Percentiles rank a stretch among this genome's conserved stretches.
These are phyloP conservation scores for Leptonema lineaticorne DNA, from an alignment of 1,140 invertebrate genomes.

Conservation along the genomic window DNA sequence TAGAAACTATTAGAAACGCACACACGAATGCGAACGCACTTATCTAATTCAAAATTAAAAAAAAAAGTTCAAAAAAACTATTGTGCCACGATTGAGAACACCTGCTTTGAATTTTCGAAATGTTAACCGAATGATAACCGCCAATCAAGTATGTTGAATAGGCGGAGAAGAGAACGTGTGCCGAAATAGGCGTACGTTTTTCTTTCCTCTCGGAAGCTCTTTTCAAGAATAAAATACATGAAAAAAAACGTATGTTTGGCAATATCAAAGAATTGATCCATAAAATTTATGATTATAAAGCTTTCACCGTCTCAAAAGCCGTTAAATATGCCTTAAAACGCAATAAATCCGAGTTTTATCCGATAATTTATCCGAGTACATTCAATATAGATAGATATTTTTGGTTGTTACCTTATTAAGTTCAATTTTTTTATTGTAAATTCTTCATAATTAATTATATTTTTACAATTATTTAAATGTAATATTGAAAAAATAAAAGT, in stretches of 20 bases:
- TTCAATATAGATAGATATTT: too few relatives aligned
- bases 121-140: slow-evolving; percentile 12
- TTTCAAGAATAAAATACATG: not conserved
- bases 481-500: too few relatives aligned
- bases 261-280: too few relatives aligned
- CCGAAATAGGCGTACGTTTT: slow-evolving; percentile 8
- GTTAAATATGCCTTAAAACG: not conserved
- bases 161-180: not conserved
- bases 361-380: too few relatives aligned
- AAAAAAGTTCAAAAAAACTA: not conserved
- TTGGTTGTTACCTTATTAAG: too few relatives aligned
- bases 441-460: too few relatives aligned
- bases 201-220: too few relatives aligned
- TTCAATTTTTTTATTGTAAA: too few relatives aligned
- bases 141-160: slow-evolving; percentile 1
- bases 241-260: not conserved
- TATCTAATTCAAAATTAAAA: too few relatives aligned
- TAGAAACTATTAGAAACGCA: too few relatives aligned
- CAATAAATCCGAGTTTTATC: not conserved
- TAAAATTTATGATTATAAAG: slow-evolving; percentile 7
- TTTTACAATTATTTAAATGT: too few relatives aligned
- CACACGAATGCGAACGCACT: too few relatives aligned
- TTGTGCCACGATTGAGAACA: slow-evolving; percentile 1
- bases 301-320: not conserved
- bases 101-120: slow-evolving; percentile 14